Evolutionary conservation across 2,797 vertebrate genomes (phyloP), one percentile per base, ranked within the genome.

Genomic region (Graptemys geographica): DNA sequence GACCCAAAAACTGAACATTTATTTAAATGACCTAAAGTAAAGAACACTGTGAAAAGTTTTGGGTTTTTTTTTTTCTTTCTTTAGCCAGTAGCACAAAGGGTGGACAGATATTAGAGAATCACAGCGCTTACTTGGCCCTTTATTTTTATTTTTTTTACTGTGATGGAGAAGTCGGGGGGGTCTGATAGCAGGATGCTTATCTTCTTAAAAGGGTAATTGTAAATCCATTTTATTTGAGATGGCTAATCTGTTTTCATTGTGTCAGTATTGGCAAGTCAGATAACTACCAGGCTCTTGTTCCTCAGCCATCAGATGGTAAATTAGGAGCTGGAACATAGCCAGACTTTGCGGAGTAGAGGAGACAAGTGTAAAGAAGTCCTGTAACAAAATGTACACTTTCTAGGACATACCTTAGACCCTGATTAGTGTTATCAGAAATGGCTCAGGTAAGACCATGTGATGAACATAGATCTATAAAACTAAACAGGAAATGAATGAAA

Each of bases 1-100:
- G 95, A 95, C 86, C 85, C 94, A 89, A 95, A 90, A 59, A 87
- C 81, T 91, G 96, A 98, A 95, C 96, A 97, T 98, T 98, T 98
- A 97, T 98, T 98, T 98, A 97, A 98, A 97, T 97, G 97, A 97
- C 97, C 95, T 97, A 81, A 41, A 88, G 95, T 92, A 97, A 97
- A 97, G 89, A 95, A 79, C 57, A 79, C 52, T 83, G 69, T 55
- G 91, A 84, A 95, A 96, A 92, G 6, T 92, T 97, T 95, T 44
- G 44, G 41, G 41, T 87, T 83, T 57, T 81, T 44, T 10, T 7
- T 51, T 89, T 93, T 93, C 94, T 94, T 96, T 95, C 56, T 92
- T 33, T 79, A 89, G 49, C 81, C 79, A 6, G 6, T 90, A 95
- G 84, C 81, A 92, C 76, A 92, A 83, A 95, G 96, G 90, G 76